These are phyloP conservation scores for Caradrina clavipalpis DNA, from an alignment of 2,888 invertebrate species.

Conservation along the genomic window DNA sequence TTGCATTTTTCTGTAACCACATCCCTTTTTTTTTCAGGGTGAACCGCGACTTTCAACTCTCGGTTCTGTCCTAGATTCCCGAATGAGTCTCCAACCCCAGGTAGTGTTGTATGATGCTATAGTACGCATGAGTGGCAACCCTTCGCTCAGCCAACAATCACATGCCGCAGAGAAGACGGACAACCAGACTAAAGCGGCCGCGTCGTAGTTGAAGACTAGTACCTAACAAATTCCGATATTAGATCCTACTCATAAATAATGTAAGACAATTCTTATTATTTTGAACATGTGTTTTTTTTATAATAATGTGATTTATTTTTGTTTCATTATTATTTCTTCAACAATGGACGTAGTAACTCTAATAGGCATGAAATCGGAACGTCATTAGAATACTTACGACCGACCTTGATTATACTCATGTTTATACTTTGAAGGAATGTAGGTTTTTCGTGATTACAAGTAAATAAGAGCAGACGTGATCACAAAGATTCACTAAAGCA, in stretches of 20 bases:
- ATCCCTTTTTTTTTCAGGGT: conserved; percentile 53
- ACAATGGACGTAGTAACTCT: neutral
- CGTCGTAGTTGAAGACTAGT: neutral
- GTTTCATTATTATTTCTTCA: too few species aligned
- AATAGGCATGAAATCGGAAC: neutral
- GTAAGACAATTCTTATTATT: neutral
- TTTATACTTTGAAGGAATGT: too few species aligned
- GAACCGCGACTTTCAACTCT: conserved; percentile 59
- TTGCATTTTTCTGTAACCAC: neutral
- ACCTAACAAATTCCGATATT: neutral
- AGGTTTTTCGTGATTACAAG: neutral
- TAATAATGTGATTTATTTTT: too few species aligned
- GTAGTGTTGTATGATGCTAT: conserved; percentile 70
- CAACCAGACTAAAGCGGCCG: conserved; percentile 1
- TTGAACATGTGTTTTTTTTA: too few species aligned
- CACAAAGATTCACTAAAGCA: neutral
- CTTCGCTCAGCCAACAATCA: conserved; percentile 10
- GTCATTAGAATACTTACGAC: neutral
- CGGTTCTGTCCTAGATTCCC: conserved; percentile 55
- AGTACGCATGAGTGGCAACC: conserved; percentile 64
- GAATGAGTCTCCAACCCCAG: conserved; percentile 72
- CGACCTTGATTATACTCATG: neutral
- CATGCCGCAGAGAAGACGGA: conserved; percentile 22
- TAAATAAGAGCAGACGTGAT: neutral
- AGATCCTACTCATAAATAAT: conserved; percentile 10